Conservation (phyloP, 2,888 invertebrate genomes). For the Thecophora atra region DNA sequence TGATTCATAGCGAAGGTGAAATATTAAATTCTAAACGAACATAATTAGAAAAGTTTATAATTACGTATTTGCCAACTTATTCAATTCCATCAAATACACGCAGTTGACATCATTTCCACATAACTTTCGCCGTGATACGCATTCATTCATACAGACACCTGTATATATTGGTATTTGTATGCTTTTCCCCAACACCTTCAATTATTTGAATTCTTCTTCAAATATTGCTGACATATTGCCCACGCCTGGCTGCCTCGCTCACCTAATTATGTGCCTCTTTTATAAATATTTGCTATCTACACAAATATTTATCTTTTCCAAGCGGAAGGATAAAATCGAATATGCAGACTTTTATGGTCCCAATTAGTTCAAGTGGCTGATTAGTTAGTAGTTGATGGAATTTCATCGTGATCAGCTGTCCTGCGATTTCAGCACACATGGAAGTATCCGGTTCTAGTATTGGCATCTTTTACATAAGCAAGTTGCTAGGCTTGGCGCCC, state of each 20-base stretch:
- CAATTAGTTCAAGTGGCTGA: slow-evolving; percentile 16
- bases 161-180: not conserved
- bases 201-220: not conserved
- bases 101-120: not conserved
- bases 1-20: not conserved
- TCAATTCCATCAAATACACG: not conserved
- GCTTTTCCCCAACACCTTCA: not conserved
- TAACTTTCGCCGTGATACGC: too few species aligned
- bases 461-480: slow-evolving; percentile 61
- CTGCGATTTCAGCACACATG: slow-evolving; percentile 48
- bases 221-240: not conserved
- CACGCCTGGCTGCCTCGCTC: slow-evolving; percentile 14
- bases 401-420: not conserved
- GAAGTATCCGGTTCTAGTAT: slow-evolving; percentile 61
- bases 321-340: slow-evolving; percentile 1
- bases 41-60: slow-evolving; percentile 3
- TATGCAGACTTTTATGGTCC: not conserved
- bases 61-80: not conserved
- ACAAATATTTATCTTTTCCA: slow-evolving; percentile 8
- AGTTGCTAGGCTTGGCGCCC: slow-evolving; percentile 61
- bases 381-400: slow-evolving; percentile 5
- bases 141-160: too few species aligned
- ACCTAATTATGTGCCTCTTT: slow-evolving; percentile 20
- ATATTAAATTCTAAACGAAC: not conserved
- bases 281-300: slow-evolving; percentile 18